phyloP scores from a whole-genome alignment of 2,888 invertebrate genomes.

The Julus scandinavius region DNA sequence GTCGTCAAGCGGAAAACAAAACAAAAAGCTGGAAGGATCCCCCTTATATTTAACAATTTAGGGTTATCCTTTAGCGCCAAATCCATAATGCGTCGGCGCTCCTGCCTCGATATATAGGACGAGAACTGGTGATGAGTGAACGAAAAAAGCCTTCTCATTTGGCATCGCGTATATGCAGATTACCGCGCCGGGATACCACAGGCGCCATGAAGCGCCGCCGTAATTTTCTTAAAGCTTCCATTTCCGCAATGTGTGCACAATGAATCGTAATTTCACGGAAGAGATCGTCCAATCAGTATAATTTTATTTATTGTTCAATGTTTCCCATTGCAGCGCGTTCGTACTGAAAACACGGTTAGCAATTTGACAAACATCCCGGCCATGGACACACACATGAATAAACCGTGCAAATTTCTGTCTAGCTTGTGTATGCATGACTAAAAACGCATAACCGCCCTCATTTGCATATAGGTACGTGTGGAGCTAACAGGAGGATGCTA shows the following conservation, averaged over 20 bases:
- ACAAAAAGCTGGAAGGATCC: conserved; percentile 22
- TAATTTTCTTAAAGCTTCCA: conserved; percentile 55
- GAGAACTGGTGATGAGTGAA: not conserved
- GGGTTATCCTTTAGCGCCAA: not conserved
- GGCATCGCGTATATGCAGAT: conserved; percentile 46
- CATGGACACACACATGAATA: conserved; percentile 11
- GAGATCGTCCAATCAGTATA: conserved; percentile 56
- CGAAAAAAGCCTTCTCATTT: conserved; percentile 24
- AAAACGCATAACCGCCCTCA: not conserved
- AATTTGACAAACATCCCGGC: conserved; percentile 43
- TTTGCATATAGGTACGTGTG: not conserved
- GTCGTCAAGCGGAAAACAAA: conserved; percentile 53
- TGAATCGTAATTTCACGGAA: conserved; percentile 56
- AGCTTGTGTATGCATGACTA: conserved; percentile 3
- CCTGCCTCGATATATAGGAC: not conserved
- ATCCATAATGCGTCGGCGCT: not conserved
- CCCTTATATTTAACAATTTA: conserved; percentile 41
- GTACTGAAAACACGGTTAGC: conserved; percentile 53
- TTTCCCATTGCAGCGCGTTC: conserved; percentile 51
- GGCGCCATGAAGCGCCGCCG: conserved; percentile 6
- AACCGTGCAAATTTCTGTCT: not conserved
- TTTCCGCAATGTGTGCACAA: conserved; percentile 56
- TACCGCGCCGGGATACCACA: not conserved
- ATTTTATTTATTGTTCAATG: conserved; percentile 55
- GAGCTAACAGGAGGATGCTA: not conserved